Base-by-base conservation (phyloP, 2,888 invertebrate species). In the Cosmopolites sordidus region DNA sequence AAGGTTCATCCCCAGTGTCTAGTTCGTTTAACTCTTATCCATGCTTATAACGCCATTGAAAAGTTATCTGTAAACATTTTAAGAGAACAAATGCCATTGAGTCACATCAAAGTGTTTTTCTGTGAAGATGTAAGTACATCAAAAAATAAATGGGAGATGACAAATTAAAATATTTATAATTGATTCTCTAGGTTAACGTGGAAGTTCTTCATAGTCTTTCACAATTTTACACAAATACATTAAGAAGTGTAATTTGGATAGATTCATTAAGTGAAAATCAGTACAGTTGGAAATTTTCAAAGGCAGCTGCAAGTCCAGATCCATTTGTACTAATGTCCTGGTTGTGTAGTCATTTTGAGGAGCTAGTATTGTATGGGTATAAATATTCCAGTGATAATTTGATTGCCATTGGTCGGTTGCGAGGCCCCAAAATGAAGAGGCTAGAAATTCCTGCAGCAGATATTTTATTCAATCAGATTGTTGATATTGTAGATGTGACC, bases 61-160 rank as follows among this genome's bases (percentile, higher is more conserved):
- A 75, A 78, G 54, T 72, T 87, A 59, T 79, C 86, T 54, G 71
- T 76, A 41, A 76, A 80, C 57, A 83, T 89, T 60, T 72, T 89
- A 45, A 79, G 80, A 60, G 79, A 79, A 40, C 77, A 80, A 51
- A 85, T 89, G 85, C 88, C 87, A 14, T 75, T 89, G 16, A 81
- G 84, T 16, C 85, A 86, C 70, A 77, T 88, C 45, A 82, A 85
- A 66, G 83, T 84, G 49, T 79, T 87, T 61, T 89, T 88, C 73
- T 87, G 87, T 70, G 83, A 84, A 71, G 75, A 77, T 68, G 80
- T 80, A 71, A 73, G 75, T 70, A 37, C 11, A 40, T 16, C 15
- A 16, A 40, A 33, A n/a, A 40, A 16, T 14, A 37, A 37, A 37
- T 37, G n/a, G 37, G 37, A 37, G 14, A 37, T 37, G n/a, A n/a